Conservation (phyloP, 2,113 vertebrate species). For the Chionodraco myersi region DNA sequence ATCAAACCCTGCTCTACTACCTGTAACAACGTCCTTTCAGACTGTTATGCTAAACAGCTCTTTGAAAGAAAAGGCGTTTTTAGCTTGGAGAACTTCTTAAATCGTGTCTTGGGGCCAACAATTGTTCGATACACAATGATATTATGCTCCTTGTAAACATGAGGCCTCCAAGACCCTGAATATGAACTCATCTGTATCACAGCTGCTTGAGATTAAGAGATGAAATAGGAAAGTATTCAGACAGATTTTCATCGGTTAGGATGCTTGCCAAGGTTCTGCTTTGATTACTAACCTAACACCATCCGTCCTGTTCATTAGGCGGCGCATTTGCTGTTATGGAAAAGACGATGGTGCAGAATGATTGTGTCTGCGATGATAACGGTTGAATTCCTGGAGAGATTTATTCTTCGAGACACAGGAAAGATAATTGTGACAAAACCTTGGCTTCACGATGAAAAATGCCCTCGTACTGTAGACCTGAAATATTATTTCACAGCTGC, state of each 20-base stretch:
- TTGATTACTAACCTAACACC: neutral
- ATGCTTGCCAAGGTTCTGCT: neutral
- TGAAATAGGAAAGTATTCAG: too few relatives aligned
- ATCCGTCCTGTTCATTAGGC: conserved; percentile 23
- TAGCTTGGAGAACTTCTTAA: neutral
- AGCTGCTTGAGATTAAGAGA: neutral
- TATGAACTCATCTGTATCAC: neutral
- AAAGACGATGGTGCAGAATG: conserved; percentile 23
- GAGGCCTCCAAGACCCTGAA: neutral
- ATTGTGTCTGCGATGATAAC: conserved; percentile 15
- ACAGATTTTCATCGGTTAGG: conserved; percentile 2
- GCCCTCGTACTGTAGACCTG: neutral
- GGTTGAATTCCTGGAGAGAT: conserved; percentile 1
- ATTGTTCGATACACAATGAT: neutral
- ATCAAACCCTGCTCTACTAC: too few relatives aligned
- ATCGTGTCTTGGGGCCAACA: neutral
- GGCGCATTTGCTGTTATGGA: conserved; percentile 9
- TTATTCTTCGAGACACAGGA: conserved; percentile 1
- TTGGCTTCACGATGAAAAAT: neutral
- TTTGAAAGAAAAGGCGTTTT: neutral
- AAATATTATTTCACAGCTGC: neutral
- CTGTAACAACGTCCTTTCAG: too few relatives aligned
- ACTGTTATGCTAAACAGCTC: too few relatives aligned
- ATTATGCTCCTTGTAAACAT: neutral
- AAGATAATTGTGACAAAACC: conserved; percentile 4